A percentile compares a stretch with the other conserved stretches of the same genome.
Conservation (phyloP, 2,797 vertebrate genomes). For the Onychomys leucogaster region DNA sequence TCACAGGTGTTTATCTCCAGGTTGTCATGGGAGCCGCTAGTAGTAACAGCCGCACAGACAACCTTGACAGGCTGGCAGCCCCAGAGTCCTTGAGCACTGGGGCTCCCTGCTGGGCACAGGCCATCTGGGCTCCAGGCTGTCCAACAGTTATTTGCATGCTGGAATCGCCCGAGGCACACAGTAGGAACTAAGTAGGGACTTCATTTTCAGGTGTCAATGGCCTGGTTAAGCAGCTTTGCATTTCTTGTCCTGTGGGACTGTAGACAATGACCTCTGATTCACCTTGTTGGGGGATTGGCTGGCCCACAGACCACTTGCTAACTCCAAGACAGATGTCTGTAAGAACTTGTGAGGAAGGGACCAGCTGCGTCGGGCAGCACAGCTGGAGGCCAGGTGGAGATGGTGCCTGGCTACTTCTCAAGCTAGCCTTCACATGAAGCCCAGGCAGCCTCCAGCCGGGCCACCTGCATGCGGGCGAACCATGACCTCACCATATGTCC, state of each 20-base stretch:
- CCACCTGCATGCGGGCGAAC: not conserved
- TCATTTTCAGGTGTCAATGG: not conserved
- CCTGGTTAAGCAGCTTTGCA: not conserved
- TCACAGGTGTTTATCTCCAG: slow-evolving; percentile 76
- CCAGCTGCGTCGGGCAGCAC: not conserved
- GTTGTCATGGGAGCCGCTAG: slow-evolving; percentile 72
- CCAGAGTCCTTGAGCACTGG: not conserved
- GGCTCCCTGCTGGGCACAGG: slow-evolving; percentile 70
- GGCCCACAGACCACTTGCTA: not conserved
- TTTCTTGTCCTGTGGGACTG: not conserved
- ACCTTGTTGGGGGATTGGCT: not conserved
- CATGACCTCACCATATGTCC: accelerated
- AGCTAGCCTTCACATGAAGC: not conserved
- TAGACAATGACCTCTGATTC: not conserved
- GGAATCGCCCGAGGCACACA: not conserved
- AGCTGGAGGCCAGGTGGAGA: not conserved
- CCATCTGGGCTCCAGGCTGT: not conserved
- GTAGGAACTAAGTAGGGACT: not conserved
- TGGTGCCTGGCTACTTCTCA: accelerated
- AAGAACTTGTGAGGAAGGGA: not conserved
- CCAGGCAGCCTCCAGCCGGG: not conserved
- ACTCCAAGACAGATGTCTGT: not conserved
- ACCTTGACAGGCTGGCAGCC: not conserved
- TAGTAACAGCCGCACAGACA: slow-evolving; percentile 55
- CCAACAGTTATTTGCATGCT: not conserved